These are phyloP conservation scores for Salvelinus alpinus DNA, from an alignment of 2,113 vertebrate genomes.

Conservation along the genomic window DNA sequence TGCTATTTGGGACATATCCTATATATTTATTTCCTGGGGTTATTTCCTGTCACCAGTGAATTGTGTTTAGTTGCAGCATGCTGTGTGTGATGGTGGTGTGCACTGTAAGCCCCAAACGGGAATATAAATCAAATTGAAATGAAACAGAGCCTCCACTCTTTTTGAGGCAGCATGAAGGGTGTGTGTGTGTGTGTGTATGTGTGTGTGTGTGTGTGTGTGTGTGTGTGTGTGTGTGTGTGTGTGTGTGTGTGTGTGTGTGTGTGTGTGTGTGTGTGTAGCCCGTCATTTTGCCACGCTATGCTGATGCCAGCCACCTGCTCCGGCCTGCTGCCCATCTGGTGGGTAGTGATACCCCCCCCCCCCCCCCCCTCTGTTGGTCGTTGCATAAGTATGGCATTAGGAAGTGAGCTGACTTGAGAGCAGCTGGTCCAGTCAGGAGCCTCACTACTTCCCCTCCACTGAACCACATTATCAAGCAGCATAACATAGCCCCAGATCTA, in stretches of 20 bases:
- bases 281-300: constrained; percentile 28
- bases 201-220: constrained; percentile 11
- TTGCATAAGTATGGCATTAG: constrained; percentile 48
- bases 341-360: constrained; percentile 33
- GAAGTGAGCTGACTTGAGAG: constrained; percentile 51
- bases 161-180: no score
- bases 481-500: not conserved
- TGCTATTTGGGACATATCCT: no score
- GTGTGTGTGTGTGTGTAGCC: not conserved
- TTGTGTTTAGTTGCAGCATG: not conserved
- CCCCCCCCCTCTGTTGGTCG: constrained; percentile 6
- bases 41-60: not conserved
- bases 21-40: no score
- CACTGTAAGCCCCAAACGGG: not conserved
- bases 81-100: not conserved
- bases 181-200: not conserved
- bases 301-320: constrained; percentile 63
- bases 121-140: constrained; percentile 20
- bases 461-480: constrained; percentile 27
- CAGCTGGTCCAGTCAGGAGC: constrained; percentile 59
- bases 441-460: constrained; percentile 38
- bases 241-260: constrained; percentile 22
- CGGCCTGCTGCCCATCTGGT: constrained; percentile 63
- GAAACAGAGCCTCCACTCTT: constrained; percentile 18
- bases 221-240: not conserved